phyloP scores from a whole-genome alignment of 2,888 invertebrate genomes.

The Entomobrya multifasciata region DNA sequence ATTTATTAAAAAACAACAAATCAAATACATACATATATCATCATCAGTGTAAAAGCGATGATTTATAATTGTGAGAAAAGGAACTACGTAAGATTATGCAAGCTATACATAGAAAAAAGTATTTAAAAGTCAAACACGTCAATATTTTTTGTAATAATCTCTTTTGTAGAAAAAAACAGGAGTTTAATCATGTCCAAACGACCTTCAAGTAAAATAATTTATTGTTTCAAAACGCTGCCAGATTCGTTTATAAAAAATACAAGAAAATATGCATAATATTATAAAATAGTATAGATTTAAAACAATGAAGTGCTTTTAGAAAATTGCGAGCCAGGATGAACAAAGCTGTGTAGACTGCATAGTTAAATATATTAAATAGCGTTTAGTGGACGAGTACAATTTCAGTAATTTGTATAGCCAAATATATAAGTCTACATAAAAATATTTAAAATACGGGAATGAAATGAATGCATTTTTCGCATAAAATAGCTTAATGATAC shows the following conservation, averaged over 20 bases:
- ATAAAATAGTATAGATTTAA: not conserved
- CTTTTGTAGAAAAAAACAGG: not conserved
- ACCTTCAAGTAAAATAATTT: not conserved
- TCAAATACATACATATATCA: not conserved
- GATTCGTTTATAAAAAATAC: not conserved
- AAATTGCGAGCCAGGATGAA: conserved; percentile 54
- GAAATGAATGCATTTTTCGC: not conserved
- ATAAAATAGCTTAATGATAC: not conserved
- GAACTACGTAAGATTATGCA: no score
- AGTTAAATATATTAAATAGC: not conserved
- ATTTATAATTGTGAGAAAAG: no score
- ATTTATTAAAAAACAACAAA: not conserved
- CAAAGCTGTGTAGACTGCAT: conserved; percentile 54
- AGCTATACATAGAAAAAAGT: no score
- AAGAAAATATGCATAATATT: not conserved
- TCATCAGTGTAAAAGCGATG: no score
- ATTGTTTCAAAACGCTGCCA: not conserved
- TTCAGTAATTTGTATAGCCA: conserved; percentile 28
- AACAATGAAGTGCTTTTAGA: conserved; percentile 50
- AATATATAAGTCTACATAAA: not conserved
- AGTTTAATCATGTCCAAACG: not conserved
- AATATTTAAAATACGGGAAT: not conserved
- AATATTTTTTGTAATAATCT: conserved; percentile 14
- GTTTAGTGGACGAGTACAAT: conserved; percentile 20
- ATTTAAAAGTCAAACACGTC: not conserved